These are phyloP conservation scores for Scaptomyza cyrtandrae DNA, from an alignment of 2,888 invertebrate genomes.

Conservation along the genomic window DNA sequence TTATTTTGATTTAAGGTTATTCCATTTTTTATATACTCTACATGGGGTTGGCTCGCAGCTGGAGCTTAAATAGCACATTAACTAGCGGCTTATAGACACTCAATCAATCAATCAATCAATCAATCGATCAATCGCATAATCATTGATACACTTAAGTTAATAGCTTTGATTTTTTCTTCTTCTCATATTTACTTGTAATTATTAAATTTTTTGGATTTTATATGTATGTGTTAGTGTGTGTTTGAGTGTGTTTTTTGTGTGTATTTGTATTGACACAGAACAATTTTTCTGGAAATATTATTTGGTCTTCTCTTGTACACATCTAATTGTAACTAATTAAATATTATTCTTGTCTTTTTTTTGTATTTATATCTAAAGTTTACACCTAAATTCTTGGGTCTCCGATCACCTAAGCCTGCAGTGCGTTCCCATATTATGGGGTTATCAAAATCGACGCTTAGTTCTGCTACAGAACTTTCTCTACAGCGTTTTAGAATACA, in stretches of 20 bases:
- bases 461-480: slow-evolving; percentile 75
- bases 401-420: slow-evolving; percentile 62
- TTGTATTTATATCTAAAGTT: slow-evolving; percentile 35
- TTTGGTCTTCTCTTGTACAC: slow-evolving; percentile 78
- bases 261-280: slow-evolving; percentile 55
- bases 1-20: slow-evolving; percentile 35
- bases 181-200: slow-evolving; percentile 55
- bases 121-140: slow-evolving; percentile 52
- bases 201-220: slow-evolving; percentile 45
- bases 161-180: slow-evolving; percentile 43
- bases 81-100: slow-evolving; percentile 57
- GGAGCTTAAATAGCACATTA: slow-evolving; percentile 49
- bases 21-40: slow-evolving; percentile 20
- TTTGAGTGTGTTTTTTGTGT: slow-evolving; percentile 9
- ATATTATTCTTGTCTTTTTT: slow-evolving; percentile 36
- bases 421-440: slow-evolving; percentile 76
- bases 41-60: slow-evolving; percentile 47
- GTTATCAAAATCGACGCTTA: slow-evolving; percentile 53
- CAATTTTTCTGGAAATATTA: slow-evolving; percentile 53
- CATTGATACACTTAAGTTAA: slow-evolving; percentile 57
- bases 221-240: slow-evolving; percentile 9
- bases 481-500: slow-evolving; percentile 52
- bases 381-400: slow-evolving; percentile 66
- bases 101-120: slow-evolving; percentile 48
- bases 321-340: slow-evolving; percentile 71